These are phyloP conservation scores for Otolemur crassicaudatus DNA, from an alignment of 2,797 vertebrate species.

Conservation along the genomic window DNA sequence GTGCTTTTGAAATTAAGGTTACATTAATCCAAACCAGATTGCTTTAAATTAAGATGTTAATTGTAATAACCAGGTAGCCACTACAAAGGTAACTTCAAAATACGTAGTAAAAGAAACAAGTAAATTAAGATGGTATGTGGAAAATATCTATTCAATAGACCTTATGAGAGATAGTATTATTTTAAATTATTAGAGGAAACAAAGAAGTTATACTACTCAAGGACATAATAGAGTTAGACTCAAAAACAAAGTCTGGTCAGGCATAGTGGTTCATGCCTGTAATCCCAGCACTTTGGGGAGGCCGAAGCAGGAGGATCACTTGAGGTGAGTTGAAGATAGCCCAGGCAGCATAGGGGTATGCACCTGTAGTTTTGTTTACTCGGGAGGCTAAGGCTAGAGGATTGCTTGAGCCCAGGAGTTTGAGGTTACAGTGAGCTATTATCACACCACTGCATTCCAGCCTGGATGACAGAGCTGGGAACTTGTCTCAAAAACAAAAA, in stretches of 20 bases:
- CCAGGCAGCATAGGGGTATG: too few relatives aligned
- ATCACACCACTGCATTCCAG: too few relatives aligned
- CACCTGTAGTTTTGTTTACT: too few relatives aligned
- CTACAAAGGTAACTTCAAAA: slow-evolving; percentile 2
- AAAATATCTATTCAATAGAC: not conserved
- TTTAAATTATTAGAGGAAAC: not conserved
- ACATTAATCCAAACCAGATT: slow-evolving; percentile 42
- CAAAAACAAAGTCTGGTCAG: not conserved
- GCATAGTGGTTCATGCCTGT: too few relatives aligned
- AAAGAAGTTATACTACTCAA: not conserved
- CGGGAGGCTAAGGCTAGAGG: too few relatives aligned
- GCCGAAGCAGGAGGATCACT: too few relatives aligned
- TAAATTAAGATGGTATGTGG: not conserved
- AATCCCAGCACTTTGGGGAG: too few relatives aligned
- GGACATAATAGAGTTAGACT: not conserved
- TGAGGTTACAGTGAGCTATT: too few relatives aligned
- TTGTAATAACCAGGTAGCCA: not conserved
- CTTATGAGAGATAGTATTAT: not conserved
- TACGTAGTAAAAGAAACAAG: slow-evolving; percentile 41
- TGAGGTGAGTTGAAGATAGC: too few relatives aligned
- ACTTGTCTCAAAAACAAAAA: not conserved
- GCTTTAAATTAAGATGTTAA: slow-evolving; percentile 50
- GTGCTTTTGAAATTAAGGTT: not conserved
- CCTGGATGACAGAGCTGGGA: not conserved
- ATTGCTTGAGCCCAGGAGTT: too few relatives aligned